These are phyloP conservation scores for Archaeoteleia sp. DNA, from an alignment of 2,888 invertebrate species.

Conservation along the genomic window DNA sequence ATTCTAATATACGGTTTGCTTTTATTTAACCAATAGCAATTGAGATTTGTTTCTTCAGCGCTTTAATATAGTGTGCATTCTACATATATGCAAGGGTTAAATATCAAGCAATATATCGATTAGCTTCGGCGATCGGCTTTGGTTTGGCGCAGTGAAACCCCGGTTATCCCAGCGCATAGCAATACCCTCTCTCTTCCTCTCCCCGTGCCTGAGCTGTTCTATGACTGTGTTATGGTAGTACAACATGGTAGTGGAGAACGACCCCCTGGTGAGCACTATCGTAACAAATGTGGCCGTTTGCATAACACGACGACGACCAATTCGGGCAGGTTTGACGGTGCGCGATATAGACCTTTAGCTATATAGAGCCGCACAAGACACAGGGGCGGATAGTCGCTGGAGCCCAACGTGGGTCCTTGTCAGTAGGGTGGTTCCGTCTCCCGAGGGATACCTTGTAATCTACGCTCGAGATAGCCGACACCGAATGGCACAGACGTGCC, in stretches of 20 bases:
- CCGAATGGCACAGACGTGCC: constrained; percentile 59
- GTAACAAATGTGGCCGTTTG: constrained; percentile 75
- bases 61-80: background rate
- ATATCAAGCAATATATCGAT: constrained; percentile 29
- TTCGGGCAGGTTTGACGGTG: constrained; percentile 75
- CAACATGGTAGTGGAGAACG: constrained; percentile 64
- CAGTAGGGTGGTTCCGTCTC: constrained; percentile 48
- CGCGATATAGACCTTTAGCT: constrained; percentile 74
- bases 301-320: constrained; percentile 75
- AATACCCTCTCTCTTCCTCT: constrained; percentile 24
- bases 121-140: constrained; percentile 35
- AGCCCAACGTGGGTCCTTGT: constrained; percentile 40
- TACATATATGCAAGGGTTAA: constrained; percentile 20
- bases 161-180: constrained; percentile 47
- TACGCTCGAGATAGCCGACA: constrained; percentile 69
- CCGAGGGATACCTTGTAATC: constrained; percentile 58
- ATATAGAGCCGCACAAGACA: constrained; percentile 44
- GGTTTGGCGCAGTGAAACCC: constrained; percentile 34
- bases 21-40: background rate
- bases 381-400: constrained; percentile 38
- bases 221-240: constrained; percentile 51
- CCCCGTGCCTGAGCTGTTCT: constrained; percentile 37
- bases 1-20: background rate
- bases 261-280: constrained; percentile 72
- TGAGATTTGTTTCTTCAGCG: background rate